Base-by-base conservation (phyloP, 2,888 invertebrate genomes). In the Drosophila melanosoma region DNA sequence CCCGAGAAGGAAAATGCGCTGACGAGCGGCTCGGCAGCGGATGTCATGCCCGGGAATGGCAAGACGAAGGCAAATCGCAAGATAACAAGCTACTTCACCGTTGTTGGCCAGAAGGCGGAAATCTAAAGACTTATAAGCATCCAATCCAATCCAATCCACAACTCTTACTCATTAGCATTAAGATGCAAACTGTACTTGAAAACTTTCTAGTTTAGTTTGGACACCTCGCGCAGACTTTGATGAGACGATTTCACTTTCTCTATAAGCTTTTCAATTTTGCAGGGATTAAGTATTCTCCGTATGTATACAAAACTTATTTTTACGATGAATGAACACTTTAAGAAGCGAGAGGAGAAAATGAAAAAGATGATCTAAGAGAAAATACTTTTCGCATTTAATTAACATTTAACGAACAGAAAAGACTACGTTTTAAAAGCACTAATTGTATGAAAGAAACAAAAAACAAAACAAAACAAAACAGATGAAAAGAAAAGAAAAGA, bases 81-180 rank as follows among this genome's bases (percentile, higher is more conserved):
- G 75, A 90, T 92, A 17, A 83, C 90, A 23, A 91, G 91, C 76
- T 91, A 89, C 68, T 91, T 91, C 56, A 90, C 91, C n/a, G 91
- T 91, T 48, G 84, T 91, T 33, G 92, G 91, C 5, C 92, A 91
- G 61, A 87, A 92, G 76, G 83, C 91, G 53, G 89, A 91, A 78
- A 81, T 82, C 69, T 89, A 84, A 89, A 89, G 90, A 89, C 90
- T 90, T 87, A 76, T 71, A 70, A 63, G 76, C 69, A 72, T 68
- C 67, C 51, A 65, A 63, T 74, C 80, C 72, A 76, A 60, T 58
- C 72, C 58, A 69, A 78, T 56, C 54, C 57, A 67, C 63, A 63
- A 56, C 60, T 83, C 72, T 78, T 84, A 85, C 85, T 86, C 89
- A 85, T 85, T 84, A 84, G 71, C 60, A 45, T 79, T 86, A 74